phyloP scores from a whole-genome alignment of 1,140 invertebrate species.

The Tribolium castaneum region DNA sequence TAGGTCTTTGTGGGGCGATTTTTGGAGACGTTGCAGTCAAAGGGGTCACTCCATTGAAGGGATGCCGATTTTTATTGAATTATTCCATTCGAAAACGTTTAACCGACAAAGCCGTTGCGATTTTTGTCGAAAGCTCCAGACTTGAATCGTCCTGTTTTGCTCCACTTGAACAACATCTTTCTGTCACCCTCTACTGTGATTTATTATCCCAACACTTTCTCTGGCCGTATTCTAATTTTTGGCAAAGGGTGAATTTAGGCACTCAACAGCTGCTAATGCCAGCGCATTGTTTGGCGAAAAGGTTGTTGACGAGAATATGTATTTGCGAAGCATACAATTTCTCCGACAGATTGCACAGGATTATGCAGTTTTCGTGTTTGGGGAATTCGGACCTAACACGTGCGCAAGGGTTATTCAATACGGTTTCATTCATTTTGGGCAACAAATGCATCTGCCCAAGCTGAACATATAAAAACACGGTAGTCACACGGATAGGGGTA shows the following conservation, averaged over 20 bases:
- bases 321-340: conserved; percentile 43
- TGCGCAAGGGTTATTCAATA: conserved; percentile 44
- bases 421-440: conserved; percentile 23
- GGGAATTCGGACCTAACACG: conserved; percentile 25
- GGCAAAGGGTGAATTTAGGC: background rate
- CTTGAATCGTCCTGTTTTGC: conserved; percentile 24
- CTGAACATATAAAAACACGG: background rate
- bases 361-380: conserved; percentile 50
- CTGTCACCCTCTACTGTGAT: conserved; percentile 1
- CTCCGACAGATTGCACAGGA: conserved; percentile 48
- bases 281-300: background rate
- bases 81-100: conserved; percentile 25
- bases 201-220: conserved; percentile 31
- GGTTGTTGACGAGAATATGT: conserved; percentile 46
- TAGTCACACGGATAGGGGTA: background rate
- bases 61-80: conserved; percentile 28
- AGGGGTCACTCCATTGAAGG: conserved; percentile 21
- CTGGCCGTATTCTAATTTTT: background rate
- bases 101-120: conserved; percentile 12
- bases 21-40: conserved; percentile 46
- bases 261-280: conserved; percentile 2
- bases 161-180: conserved; percentile 7
- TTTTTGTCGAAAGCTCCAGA: too few relatives aligned
- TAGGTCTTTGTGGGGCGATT: conserved; percentile 46
- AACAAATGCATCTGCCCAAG: conserved; percentile 26